Evolutionary conservation across 2,888 invertebrate species (phyloP), one percentile per base, ranked within the genome.

Genomic region (Ligdia adustata): DNA sequence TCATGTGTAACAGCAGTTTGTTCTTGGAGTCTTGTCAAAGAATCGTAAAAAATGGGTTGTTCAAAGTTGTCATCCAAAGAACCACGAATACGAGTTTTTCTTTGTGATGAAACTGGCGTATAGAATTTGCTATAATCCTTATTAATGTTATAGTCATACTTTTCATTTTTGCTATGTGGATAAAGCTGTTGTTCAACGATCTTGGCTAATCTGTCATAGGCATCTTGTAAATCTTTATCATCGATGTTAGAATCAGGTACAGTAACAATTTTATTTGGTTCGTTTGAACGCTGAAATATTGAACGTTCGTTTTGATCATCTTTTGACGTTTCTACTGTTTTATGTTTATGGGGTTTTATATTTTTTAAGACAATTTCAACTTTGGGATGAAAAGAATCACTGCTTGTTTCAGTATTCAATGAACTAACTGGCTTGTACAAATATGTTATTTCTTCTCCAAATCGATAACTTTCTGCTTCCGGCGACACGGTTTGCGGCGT

Each of bases 401-500:
- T 45, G 37, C 22, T 42, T 22, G 44, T 50, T 46, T 49, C 42
- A 60, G 52, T 35, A 9, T 28, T 33, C 13, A 14, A 13, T 5
- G 37, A 28, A 15, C 20, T 28, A 2, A 27, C 20, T 18, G 68
- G 60, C 24, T 55, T 62, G 55, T 70, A 66, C 9, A 61, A 43
- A 55, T 74, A 55, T 13, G 46, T 63, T 70, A 79, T 57, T 75
- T 77, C 67, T 68, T 78, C 71, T 72, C 72, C 74, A 69, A 61
- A 50, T 74, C 72, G 68, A 69, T 66, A 60, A 62, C 69, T 77
- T 74, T 75, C 66, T 63, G 55, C 63, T 75, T 78, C 53, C 69
- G 75, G 52, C 67, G 79, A 63, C 85, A 85, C 57, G 72, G 70
- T 64, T 80, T 85, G 69, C 72, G 82, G 75, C 66, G 75, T 57